Evolutionary conservation across 2,888 invertebrate species (phyloP).

Genomic region (Tachina lurida): DNA sequence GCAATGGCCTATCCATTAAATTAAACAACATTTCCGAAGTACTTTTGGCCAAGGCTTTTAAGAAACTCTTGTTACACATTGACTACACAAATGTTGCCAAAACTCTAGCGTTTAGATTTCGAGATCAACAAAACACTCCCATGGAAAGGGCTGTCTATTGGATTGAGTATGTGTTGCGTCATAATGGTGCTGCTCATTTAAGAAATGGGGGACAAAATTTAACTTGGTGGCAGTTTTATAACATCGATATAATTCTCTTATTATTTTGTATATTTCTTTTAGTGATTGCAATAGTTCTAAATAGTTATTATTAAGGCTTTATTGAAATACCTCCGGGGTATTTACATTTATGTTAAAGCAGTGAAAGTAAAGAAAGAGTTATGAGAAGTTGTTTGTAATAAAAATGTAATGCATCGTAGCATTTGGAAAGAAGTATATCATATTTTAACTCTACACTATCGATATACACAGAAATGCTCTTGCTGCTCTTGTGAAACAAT

Average conservation of each 20-base stretch:
- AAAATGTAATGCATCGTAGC: too few species aligned
- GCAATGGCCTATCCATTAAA: slow-evolving; percentile 39
- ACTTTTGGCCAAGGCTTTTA: neutral
- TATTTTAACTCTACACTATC: too few species aligned
- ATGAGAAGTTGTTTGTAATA: too few species aligned
- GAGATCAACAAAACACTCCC: slow-evolving; percentile 47
- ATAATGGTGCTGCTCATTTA: slow-evolving; percentile 50
- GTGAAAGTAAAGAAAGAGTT: too few species aligned
- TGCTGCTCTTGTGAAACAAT: too few species aligned
- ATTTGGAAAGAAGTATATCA: too few species aligned
- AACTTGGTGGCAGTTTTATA: slow-evolving; percentile 21
- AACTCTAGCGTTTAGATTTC: slow-evolving; percentile 18
- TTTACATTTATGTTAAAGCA: too few species aligned
- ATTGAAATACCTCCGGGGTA: too few species aligned
- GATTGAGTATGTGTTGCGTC: slow-evolving; percentile 53
- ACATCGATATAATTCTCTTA: slow-evolving; percentile 14
- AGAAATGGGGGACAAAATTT: slow-evolving; percentile 33
- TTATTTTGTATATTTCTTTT: neutral
- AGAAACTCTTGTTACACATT: neutral
- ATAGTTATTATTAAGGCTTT: neutral
- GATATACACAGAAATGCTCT: too few species aligned
- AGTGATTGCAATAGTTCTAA: neutral
- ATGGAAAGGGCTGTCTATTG: slow-evolving; percentile 48
- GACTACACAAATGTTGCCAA: neutral
- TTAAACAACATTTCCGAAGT: neutral